Evolutionary conservation across 1,140 invertebrate species (phyloP).

Genomic region (Sarcophaga bullata): DNA sequence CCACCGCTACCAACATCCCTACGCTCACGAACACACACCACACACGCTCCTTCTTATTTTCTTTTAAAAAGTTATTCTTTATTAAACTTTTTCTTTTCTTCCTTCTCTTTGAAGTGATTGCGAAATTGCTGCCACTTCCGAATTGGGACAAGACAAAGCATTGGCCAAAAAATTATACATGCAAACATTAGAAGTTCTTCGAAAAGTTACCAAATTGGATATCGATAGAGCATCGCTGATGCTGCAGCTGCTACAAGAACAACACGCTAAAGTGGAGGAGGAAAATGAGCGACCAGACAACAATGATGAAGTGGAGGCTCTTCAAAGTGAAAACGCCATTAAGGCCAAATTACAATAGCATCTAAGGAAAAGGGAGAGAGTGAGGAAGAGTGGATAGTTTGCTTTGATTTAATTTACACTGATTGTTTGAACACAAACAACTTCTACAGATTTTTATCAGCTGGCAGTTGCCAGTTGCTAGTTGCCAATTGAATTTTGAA

Average conservation of each 20-base stretch:
- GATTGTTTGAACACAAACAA: background rate
- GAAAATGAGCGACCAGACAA: background rate
- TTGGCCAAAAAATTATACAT: conserved; percentile 70
- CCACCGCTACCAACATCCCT: too few species aligned
- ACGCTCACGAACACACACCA: too few species aligned
- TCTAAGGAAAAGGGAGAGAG: background rate
- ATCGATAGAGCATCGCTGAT: conserved; percentile 54
- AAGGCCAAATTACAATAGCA: background rate
- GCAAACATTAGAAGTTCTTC: conserved; percentile 61
- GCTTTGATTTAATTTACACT: background rate
- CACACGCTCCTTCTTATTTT: background rate
- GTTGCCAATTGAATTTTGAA: background rate
- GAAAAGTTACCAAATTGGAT: conserved; percentile 59
- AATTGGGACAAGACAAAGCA: conserved; percentile 67
- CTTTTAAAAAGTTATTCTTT: background rate
- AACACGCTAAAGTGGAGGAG: background rate
- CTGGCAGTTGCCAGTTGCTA: background rate
- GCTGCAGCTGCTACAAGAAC: background rate
- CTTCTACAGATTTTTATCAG: background rate
- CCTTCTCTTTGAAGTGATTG: conserved; percentile 68
- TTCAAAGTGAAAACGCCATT: background rate
- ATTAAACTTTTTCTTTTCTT: conserved; percentile 28
- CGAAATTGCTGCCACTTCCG: conserved; percentile 66
- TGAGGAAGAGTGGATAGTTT: background rate
- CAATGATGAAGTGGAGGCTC: conserved; percentile 12